phyloP scores from a whole-genome alignment of 2,113 vertebrate genomes.

The Hystrix brachyura region DNA sequence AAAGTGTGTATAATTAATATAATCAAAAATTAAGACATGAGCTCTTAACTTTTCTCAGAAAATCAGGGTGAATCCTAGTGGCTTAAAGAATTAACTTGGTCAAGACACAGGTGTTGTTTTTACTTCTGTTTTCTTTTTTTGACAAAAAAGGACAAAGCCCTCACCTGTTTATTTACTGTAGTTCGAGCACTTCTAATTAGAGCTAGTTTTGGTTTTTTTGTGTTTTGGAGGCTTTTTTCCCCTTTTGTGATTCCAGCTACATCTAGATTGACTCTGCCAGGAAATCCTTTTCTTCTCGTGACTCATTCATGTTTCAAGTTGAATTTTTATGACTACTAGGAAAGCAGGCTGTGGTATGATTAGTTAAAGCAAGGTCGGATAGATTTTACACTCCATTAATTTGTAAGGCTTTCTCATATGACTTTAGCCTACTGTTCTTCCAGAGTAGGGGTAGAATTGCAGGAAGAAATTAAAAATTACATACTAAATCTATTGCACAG shows the following conservation, averaged over 20 bases:
- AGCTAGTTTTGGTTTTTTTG: background rate
- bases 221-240: background rate
- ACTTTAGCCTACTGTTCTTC: constrained; percentile 70
- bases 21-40: background rate
- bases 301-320: constrained; percentile 76
- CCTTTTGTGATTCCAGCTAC: constrained; percentile 17
- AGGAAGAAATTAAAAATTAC: constrained; percentile 62
- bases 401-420: constrained; percentile 71
- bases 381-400: constrained; percentile 78
- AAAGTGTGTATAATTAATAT: background rate
- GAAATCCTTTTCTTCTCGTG: constrained; percentile 59
- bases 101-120: background rate
- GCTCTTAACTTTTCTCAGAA: constrained; percentile 29
- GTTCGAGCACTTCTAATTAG: constrained; percentile 11
- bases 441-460: constrained; percentile 59
- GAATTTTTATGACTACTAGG: constrained; percentile 71
- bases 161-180: constrained; percentile 2
- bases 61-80: constrained; percentile 7
- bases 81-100: constrained; percentile 52
- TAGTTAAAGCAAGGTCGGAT: constrained; percentile 68
- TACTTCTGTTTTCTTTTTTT: background rate
- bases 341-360: constrained; percentile 52
- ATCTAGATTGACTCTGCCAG: constrained; percentile 60
- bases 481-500: constrained; percentile 27
- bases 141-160: constrained; percentile 14